A percentile compares a stretch with the other conserved stretches of the same genome.
phyloP scores from a whole-genome alignment of 2,888 invertebrate species.

The Drosophila colorata region DNA sequence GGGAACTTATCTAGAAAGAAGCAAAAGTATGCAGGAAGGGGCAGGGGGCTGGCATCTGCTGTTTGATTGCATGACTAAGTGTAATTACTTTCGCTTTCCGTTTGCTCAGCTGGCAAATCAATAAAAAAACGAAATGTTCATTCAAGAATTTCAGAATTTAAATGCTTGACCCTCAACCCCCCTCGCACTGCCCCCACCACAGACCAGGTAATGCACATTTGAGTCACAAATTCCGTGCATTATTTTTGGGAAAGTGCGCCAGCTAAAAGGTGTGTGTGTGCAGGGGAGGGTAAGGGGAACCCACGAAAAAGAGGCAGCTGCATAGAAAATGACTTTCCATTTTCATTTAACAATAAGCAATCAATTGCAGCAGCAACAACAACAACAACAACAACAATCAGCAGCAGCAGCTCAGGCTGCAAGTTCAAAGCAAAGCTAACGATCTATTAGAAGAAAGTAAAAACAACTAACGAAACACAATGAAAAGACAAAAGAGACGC shows the following conservation, averaged over 20 bases:
- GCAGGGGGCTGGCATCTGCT: slow-evolving; percentile 1
- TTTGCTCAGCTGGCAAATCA: slow-evolving; percentile 64
- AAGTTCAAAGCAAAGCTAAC: slow-evolving; percentile 79
- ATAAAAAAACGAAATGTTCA: slow-evolving; percentile 38
- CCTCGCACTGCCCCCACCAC: not conserved
- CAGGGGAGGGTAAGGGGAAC: slow-evolving; percentile 12
- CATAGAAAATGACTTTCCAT: slow-evolving; percentile 77
- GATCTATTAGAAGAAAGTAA: slow-evolving; percentile 81
- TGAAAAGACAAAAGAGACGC: slow-evolving; percentile 58
- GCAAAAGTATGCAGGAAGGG: not conserved
- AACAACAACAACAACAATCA: slow-evolving; percentile 26
- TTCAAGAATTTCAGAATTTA: slow-evolving; percentile 39
- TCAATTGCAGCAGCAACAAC: slow-evolving; percentile 60
- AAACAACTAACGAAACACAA: slow-evolving; percentile 67
- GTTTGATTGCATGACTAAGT: slow-evolving; percentile 58
- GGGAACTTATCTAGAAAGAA: slow-evolving; percentile 38
- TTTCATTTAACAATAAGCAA: slow-evolving; percentile 81
- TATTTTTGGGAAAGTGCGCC: slow-evolving; percentile 49
- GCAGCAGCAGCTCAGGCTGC: slow-evolving; percentile 27
- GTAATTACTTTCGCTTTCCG: slow-evolving; percentile 75
- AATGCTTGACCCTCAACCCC: slow-evolving; percentile 22
- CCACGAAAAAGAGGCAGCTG: slow-evolving; percentile 55
- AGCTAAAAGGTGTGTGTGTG: not conserved
- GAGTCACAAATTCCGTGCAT: slow-evolving; percentile 29
- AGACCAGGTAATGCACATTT: slow-evolving; percentile 1